Percentiles rank a stretch among this genome's conserved stretches.
Conservation (phyloP, 2,113 vertebrate species). For the Pygoscelis adeliae region DNA sequence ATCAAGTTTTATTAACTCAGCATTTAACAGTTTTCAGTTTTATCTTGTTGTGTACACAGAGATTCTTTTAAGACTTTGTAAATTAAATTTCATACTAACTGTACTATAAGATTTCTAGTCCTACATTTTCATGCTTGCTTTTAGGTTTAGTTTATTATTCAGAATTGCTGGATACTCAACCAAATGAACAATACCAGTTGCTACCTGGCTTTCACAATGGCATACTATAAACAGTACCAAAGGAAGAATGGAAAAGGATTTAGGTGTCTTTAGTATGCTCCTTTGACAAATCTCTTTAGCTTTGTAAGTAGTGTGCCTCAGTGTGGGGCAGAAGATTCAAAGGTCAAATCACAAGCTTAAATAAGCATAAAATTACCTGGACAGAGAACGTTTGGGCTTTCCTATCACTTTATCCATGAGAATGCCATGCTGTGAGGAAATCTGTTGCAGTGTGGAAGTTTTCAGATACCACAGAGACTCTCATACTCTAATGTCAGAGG, state of each 20-base stretch:
- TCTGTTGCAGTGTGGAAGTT: neutral
- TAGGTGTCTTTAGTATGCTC: neutral
- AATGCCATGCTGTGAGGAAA: neutral
- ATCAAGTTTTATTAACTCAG: neutral
- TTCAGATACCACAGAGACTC: neutral
- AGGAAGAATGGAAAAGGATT: neutral
- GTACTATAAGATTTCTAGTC: neutral
- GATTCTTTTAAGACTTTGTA: neutral
- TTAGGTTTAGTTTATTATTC: neutral
- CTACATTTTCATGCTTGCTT: neutral
- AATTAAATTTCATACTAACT: neutral
- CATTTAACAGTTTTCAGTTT: neutral
- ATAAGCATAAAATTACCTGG: neutral
- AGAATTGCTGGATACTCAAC: neutral
- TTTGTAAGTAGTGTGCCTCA: neutral
- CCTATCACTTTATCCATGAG: neutral
- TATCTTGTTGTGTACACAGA: accelerated
- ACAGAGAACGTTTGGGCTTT: neutral
- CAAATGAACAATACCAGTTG: neutral
- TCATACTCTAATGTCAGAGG: neutral
- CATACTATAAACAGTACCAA: neutral
- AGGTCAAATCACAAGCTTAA: neutral
- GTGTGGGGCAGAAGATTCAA: neutral
- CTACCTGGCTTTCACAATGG: neutral
- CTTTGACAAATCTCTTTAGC: neutral